Evolutionary conservation across 2,888 invertebrate species (phyloP).

Genomic region (Drosophila gaucha): DNA sequence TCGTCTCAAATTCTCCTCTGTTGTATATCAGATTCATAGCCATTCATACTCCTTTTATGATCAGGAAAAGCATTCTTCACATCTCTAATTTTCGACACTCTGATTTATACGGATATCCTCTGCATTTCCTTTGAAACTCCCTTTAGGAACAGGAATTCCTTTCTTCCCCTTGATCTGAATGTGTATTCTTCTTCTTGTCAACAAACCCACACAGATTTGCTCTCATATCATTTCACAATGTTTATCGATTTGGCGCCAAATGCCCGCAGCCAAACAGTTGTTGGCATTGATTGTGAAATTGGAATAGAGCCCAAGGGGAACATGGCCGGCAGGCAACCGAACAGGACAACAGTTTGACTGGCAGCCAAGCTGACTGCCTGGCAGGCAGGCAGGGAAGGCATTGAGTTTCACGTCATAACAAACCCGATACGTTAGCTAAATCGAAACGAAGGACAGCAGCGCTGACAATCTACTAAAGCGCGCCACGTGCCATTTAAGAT

Average conservation of each 20-base stretch:
- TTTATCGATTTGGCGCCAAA: conserved; percentile 36
- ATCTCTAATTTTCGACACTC: too few species aligned
- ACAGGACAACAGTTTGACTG: conserved; percentile 26
- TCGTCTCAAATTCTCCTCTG: too few species aligned
- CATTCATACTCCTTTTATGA: too few species aligned
- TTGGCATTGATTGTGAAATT: conserved; percentile 11
- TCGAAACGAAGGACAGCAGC: conserved; percentile 9
- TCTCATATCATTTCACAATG: conserved; percentile 31
- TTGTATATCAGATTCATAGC: too few species aligned
- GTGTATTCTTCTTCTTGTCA: not conserved
- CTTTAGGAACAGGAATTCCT: too few species aligned
- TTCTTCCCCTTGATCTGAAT: too few species aligned
- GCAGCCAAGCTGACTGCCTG: not conserved
- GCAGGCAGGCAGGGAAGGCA: conserved; percentile 16
- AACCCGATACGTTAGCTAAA: conserved; percentile 19
- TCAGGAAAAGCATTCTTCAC: too few species aligned
- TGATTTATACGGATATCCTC: too few species aligned
- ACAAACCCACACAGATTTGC: conserved; percentile 7
- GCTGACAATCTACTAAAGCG: conserved; percentile 19
- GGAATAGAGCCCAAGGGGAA: conserved; percentile 22
- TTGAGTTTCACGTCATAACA: conserved; percentile 48
- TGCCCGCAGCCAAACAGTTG: conserved; percentile 8
- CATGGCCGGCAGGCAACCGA: conserved; percentile 21
- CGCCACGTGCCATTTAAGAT: conserved; percentile 37
- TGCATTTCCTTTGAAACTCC: too few species aligned